These are phyloP conservation scores for Microplitis mediator DNA, from an alignment of 1,140 invertebrate genomes.

Conservation along the genomic window DNA sequence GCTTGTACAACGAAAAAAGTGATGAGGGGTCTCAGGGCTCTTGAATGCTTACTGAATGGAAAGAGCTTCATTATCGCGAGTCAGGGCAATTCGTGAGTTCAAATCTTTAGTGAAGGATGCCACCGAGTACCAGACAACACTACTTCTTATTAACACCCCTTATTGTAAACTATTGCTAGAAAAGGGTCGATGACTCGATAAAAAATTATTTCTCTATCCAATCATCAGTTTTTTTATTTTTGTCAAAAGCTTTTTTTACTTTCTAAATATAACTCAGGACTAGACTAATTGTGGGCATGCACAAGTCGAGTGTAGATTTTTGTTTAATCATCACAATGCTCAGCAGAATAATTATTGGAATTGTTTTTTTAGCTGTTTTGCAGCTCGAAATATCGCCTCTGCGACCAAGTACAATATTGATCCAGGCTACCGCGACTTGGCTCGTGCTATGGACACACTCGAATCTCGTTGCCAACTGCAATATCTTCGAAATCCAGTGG, in stretches of 20 bases:
- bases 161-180: neutral
- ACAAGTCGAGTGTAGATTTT: too few species aligned
- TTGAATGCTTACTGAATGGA: constrained; percentile 25
- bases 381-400: constrained; percentile 1
- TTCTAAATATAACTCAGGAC: too few species aligned
- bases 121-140: neutral
- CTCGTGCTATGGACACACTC: constrained; percentile 33
- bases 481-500: constrained; percentile 33
- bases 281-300: too few species aligned
- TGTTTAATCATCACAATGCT: neutral
- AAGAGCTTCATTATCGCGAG: constrained; percentile 29
- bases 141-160: constrained; percentile 18
- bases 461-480: constrained; percentile 36
- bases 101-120: constrained; percentile 10
- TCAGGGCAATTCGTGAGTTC: constrained; percentile 19
- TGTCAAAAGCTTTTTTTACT: too few species aligned
- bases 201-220: too few species aligned
- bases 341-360: constrained; percentile 11
- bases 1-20: constrained; percentile 13
- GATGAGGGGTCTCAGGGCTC: neutral
- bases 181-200: neutral
- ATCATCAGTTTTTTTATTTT: too few species aligned
- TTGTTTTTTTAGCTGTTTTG: constrained; percentile 9
- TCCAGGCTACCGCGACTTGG: constrained; percentile 29
- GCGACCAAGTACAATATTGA: constrained; percentile 25